Conservation (phyloP, 2,888 invertebrate genomes). For the Acleris laterana region DNA sequence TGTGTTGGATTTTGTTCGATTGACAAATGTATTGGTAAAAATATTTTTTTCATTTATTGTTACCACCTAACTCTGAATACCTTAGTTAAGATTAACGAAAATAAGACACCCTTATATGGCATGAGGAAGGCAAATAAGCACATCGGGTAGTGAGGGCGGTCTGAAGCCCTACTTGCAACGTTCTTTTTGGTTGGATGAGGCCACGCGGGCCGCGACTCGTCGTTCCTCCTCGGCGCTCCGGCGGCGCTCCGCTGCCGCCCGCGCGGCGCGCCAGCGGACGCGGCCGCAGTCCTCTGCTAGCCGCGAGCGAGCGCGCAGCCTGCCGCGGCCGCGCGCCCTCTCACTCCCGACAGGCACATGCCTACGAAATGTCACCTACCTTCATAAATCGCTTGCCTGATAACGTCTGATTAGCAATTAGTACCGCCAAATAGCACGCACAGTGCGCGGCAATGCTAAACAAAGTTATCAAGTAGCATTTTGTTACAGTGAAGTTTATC, state of each 20-base stretch:
- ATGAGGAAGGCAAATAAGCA: no score
- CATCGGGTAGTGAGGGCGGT: no score
- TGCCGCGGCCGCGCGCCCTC: conserved; percentile 71
- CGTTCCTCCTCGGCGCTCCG: background rate
- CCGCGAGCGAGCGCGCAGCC: conserved; percentile 82
- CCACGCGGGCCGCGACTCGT: conserved; percentile 43
- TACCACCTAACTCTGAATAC: no score
- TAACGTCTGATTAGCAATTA: conserved; percentile 71
- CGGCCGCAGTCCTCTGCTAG: conserved; percentile 73
- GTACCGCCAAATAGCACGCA: conserved; percentile 67
- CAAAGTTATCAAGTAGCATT: conserved; percentile 46
- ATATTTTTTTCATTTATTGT: no score
- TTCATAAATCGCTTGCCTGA: conserved; percentile 58
- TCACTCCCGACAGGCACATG: conserved; percentile 70
- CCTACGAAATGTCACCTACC: conserved; percentile 75
- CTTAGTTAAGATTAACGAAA: no score
- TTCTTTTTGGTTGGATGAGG: conserved; percentile 2
- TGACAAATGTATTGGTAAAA: no score
- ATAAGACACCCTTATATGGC: no score
- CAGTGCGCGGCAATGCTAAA: conserved; percentile 56
- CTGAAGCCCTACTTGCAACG: no score
- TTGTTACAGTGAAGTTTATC: conserved; percentile 60
- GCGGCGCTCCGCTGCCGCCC: conserved; percentile 22
- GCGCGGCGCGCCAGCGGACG: conserved; percentile 46
- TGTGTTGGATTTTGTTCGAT: no score